Evolutionary conservation across 1,140 invertebrate species (phyloP), one percentile per base, ranked within the genome.

Genomic region (Uloborus diversus): DNA sequence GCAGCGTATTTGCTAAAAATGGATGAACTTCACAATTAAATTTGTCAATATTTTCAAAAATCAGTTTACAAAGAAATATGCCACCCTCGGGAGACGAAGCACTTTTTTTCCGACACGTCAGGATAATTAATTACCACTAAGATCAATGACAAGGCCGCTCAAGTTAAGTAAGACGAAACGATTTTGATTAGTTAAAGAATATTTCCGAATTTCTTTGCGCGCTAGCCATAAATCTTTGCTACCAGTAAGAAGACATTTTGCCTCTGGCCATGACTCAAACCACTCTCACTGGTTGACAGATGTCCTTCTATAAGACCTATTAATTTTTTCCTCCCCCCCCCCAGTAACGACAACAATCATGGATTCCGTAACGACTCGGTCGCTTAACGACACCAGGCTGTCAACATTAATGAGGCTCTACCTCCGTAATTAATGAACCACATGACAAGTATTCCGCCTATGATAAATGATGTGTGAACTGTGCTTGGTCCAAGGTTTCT

Each of bases 391-490:
- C 71, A 53, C 57, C 61, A n/a, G 57, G 17, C 71, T 75, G 71
- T 75, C 71, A 75, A 75, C 71, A 64, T 75, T 75, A 75, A 75
- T 75, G 71, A 75, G 71, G 32, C 57, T 33, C 57, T 62, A 59
- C 71, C 42, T 42, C 71, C 47, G 64, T 75, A 75, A 75, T 75
- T 75, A 75, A 75, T 75, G 71, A 75, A 75, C 71, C 71, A 75
- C 59, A 27, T 64, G 71, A 75, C 71, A 75, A 47, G 69, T 61
- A 71, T 59, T n/a, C 57, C 59, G 61, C 27, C 23, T 33, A 64
- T 75, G 71, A 75, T 75, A 75, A 75, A 75, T 64, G 71, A 75
- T 64, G 37, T 75, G 71, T 75, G 71, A 75, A 75, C 62, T 75
- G 53, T 47, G 37, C 71, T 75, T 75, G 71, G 57, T 42, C 71